Evolutionary conservation across 92 coral and sea anemone genomes (phyloP).

Genomic region (Chrysogorgia sp.): DNA sequence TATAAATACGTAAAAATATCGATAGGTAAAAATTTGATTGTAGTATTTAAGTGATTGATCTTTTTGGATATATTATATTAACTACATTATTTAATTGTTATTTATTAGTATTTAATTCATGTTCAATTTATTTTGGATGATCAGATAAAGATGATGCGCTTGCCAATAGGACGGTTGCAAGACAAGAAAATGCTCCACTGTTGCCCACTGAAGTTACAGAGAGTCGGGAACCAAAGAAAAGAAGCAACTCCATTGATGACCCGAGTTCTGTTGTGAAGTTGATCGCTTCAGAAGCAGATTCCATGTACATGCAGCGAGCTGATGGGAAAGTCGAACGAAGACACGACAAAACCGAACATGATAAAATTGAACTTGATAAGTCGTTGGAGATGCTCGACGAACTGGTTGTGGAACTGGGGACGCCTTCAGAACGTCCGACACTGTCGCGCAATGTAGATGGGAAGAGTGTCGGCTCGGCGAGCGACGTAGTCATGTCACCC

Average conservation of each 20-base stretch:
- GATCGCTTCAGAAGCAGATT: conserved; percentile 39
- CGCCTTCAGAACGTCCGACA: conserved; percentile 34
- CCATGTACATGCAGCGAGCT: conserved; percentile 38
- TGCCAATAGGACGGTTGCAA: conserved; percentile 7
- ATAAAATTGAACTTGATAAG: conserved; percentile 23
- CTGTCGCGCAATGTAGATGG: conserved; percentile 48
- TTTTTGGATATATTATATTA: background rate
- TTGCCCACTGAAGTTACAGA: background rate
- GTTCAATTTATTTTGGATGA: background rate
- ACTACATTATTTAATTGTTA: background rate
- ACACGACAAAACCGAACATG: conserved; percentile 10
- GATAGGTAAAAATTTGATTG: too few species aligned
- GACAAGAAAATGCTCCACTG: conserved; percentile 34
- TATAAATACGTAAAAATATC: too few species aligned
- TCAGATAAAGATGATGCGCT: background rate
- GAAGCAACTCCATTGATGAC: conserved; percentile 41
- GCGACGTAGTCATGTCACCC: conserved; percentile 73
- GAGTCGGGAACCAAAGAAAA: conserved; percentile 18
- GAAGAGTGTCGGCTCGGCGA: conserved; percentile 73
- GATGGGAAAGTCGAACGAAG: conserved; percentile 44
- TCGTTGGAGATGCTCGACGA: conserved; percentile 38
- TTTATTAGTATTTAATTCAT: background rate
- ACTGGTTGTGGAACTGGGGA: conserved; percentile 32
- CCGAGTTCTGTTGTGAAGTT: conserved; percentile 43
- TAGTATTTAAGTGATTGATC: too few species aligned